phyloP scores from a whole-genome alignment of 2,888 invertebrate genomes.

The Noctua janthe region DNA sequence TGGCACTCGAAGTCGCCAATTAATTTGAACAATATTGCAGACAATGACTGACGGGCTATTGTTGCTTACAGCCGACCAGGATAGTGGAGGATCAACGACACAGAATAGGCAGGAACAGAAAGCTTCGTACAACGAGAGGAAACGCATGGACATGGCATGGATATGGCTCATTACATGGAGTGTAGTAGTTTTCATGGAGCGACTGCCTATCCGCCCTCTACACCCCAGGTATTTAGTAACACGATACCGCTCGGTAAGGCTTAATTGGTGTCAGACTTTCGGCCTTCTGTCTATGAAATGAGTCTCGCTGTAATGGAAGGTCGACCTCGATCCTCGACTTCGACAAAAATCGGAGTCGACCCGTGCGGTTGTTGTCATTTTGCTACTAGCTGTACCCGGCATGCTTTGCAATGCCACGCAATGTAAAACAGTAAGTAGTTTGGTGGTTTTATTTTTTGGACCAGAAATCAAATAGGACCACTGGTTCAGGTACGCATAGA shows the following conservation, averaged over 20 bases:
- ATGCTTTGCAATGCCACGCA: not conserved
- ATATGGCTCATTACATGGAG: not conserved
- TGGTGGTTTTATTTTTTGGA: not conserved
- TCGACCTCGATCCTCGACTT: not conserved
- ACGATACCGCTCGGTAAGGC: not conserved
- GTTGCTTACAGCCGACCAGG: slow-evolving; percentile 22
- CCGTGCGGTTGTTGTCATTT: not conserved
- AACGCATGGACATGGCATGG: not conserved
- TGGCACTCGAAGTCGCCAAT: slow-evolving; percentile 52
- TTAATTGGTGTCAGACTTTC: not conserved
- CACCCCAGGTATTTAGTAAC: not conserved
- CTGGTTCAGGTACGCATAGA: not conserved
- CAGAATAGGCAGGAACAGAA: not conserved
- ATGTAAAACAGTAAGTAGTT: not conserved
- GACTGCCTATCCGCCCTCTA: not conserved
- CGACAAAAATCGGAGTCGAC: not conserved
- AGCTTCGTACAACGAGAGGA: not conserved
- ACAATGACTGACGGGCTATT: slow-evolving; percentile 43
- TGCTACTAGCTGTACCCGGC: not conserved
- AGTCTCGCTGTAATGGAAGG: not conserved
- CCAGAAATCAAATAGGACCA: not conserved
- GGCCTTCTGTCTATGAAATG: not conserved
- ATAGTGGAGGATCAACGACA: not conserved
- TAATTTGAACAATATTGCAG: slow-evolving; percentile 57
- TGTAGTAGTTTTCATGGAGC: not conserved